Evolutionary conservation across 1,140 invertebrate species (phyloP).

Genomic region (Drosophila pandora): DNA sequence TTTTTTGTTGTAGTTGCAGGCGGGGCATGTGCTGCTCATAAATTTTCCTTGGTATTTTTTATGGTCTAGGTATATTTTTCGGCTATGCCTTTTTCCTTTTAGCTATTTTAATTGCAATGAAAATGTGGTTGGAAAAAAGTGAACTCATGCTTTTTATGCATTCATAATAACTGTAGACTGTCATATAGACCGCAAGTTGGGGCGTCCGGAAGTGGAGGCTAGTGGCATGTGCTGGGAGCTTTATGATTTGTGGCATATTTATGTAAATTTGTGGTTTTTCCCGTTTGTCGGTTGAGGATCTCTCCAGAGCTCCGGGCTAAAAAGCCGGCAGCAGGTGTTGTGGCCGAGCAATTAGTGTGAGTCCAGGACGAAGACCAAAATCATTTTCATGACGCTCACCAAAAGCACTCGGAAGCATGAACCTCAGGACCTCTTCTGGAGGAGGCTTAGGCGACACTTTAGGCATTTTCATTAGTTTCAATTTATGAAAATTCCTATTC

Average conservation of each 20-base stretch:
- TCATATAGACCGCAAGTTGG: constrained; percentile 56
- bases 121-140: constrained; percentile 71
- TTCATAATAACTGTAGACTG: constrained; percentile 69
- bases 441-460: background rate
- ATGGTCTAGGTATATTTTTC: constrained; percentile 26
- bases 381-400: constrained; percentile 36
- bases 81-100: constrained; percentile 30
- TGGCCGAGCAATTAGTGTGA: constrained; percentile 72
- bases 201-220: background rate
- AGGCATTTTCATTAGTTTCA: constrained; percentile 6
- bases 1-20: constrained; percentile 42
- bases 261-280: constrained; percentile 81
- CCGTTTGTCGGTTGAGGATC: constrained; percentile 39
- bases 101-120: constrained; percentile 70
- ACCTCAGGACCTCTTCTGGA: background rate
- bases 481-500: background rate
- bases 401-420: constrained; percentile 9
- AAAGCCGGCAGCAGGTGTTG: constrained; percentile 66
- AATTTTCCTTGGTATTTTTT: constrained; percentile 70
- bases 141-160: constrained; percentile 75
- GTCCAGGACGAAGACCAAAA: constrained; percentile 21
- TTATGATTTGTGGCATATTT: constrained; percentile 79
- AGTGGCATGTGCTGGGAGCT: constrained; percentile 28
- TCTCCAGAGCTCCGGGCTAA: constrained; percentile 31
- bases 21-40: constrained; percentile 69